Evolutionary conservation across 2,113 vertebrate species (phyloP).

Genomic region (Pagrus major): DNA sequence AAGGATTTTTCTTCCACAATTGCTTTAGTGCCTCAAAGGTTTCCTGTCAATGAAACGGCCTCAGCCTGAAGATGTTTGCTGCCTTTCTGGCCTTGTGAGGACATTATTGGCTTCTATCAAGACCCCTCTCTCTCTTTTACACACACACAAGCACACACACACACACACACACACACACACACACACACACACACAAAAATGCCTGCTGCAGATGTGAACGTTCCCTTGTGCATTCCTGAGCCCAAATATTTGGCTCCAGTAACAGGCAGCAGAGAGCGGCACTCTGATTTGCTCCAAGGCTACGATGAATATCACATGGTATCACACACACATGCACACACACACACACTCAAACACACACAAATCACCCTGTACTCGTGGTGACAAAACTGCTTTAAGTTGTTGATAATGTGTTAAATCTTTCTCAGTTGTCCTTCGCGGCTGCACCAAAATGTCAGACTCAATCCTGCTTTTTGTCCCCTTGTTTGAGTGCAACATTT

Average conservation of each 20-base stretch:
- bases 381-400: constrained; percentile 44
- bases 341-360: constrained; percentile 3
- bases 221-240: constrained; percentile 69
- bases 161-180: constrained; percentile 36
- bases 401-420: constrained; percentile 46
- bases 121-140: constrained; percentile 4
- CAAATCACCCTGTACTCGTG: constrained; percentile 2
- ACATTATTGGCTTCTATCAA: constrained; percentile 50
- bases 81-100: constrained; percentile 53
- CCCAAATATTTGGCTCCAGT: constrained; percentile 71
- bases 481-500: neutral
- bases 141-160: constrained; percentile 15
- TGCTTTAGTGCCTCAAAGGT: neutral
- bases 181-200: constrained; percentile 41
- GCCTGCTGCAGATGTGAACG: constrained; percentile 67
- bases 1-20: constrained; percentile 12
- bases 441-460: constrained; percentile 9
- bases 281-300: constrained; percentile 63
- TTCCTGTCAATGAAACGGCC: constrained; percentile 45
- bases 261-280: constrained; percentile 47
- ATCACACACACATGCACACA: constrained; percentile 37
- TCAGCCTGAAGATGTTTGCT: constrained; percentile 26
- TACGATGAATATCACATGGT: constrained; percentile 75
- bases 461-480: neutral
- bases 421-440: constrained; percentile 33